Base-by-base conservation (phyloP, 1,140 invertebrate species). In the Nasonia giraulti region DNA sequence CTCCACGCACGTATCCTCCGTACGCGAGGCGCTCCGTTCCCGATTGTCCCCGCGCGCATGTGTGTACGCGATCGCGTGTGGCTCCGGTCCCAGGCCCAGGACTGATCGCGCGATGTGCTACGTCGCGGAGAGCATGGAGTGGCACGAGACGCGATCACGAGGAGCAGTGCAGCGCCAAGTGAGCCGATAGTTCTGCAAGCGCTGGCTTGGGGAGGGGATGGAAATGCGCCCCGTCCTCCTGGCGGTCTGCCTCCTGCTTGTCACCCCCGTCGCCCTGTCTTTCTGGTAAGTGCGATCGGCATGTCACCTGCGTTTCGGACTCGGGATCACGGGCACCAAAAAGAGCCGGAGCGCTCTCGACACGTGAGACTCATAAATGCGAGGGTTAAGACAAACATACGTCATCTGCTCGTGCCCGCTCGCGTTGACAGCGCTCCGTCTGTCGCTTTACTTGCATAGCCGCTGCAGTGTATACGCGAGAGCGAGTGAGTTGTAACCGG, bases 181-280 rank as follows among this genome's bases (percentile, higher is more conserved):
- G 31, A 62, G 76, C 47, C 40, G 66, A 37, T 31, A 27, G 68
- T 27, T n/a, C n/a, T 14, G 23, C 62, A 77, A 83, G 37, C 44
- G 37, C 20, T n/a, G 4, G 47, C n/a, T 11, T 12, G 33, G 55
- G 92, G 91, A 91, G 92, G 90, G 92, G 91, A 93, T 93, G 93
- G 94, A 94, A 90, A 95, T 95, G 95, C 94, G 94, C 93, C 93
- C 94, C 90, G 94, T 95, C 90, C 92, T 95, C 89, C 93, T 95
- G 92, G 94, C 94, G 89, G 93, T 94, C 89, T 95, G 94, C 91
- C 93, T 95, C 89, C 92, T 95, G 90, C 93, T 95, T 89, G 93
- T 95, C 90, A 94, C 94, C 91, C 94, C 95, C 91, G 94, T 95
- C 93, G 94, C 94, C 89, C 94, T 94, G 88, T 94, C 94, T 88